Base-by-base conservation (phyloP, 2,113 vertebrate genomes). In the Panurus biarmicus region DNA sequence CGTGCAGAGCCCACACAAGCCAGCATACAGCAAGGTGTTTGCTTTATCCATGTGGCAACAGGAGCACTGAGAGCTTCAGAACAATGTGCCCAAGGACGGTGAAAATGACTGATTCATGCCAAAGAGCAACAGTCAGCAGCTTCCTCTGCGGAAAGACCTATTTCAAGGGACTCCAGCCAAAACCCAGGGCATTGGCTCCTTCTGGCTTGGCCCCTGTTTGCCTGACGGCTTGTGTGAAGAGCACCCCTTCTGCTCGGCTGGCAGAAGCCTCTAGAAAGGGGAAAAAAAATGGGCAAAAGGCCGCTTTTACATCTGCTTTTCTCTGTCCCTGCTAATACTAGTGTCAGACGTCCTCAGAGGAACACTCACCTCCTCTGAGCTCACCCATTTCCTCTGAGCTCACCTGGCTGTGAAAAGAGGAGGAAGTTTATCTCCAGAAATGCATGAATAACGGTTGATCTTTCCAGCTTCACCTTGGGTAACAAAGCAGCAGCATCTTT, bases 21-120 rank as follows among this genome's bases (percentile, higher is more conserved):
- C 45, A 53, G 31, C 50, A n/a, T 5, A n/a, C 1, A 4, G 8
- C 0, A 0, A 10, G 18, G 14, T 31, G 23, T 24, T 69, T 7
- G 3, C 35, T 35, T 75, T 72, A 28, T 40, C 48, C 35, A 21
- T 0, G 1, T 54, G 54, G 29, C 58, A 44, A 9, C 45, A 78
- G 51, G 48, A 74, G 19, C 80, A 47, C 10, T 10, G 28, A 35
- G 33, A 53, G 18, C 31, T 77, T 62, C 65, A 62, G 73, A 42
- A 36, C 40, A 64, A 64, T 3, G 20, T 40, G n/a, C 14, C 16
- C 29, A 53, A 89, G 85, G 47, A 57, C 47, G 48, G 18, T 50
- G 24, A 54, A 74, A 45, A n/a, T 0, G 2, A 19, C 35, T 8
- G 4, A 15, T 47, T 50, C 4, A 8, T 44, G 53, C 14, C 2